A percentile compares a stretch with the other conserved stretches of the same genome.
Conservation (phyloP, 2,888 invertebrate genomes). For the Caenorhabditis plicata region DNA sequence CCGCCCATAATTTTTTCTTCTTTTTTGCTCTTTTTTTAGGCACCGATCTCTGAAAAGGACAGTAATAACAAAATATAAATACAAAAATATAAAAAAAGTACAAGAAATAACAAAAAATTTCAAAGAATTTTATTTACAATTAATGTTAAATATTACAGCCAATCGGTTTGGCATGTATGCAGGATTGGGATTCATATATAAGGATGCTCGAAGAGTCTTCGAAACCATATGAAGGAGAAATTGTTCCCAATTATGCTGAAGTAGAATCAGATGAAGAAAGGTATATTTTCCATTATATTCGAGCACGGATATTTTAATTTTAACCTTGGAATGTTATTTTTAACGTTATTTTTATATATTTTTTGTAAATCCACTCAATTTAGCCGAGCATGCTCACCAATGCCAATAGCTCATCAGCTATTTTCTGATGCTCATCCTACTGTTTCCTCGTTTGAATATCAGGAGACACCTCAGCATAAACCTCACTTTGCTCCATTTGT, state of each 20-base stretch:
- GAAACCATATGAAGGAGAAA: slow-evolving; percentile 19
- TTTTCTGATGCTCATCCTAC: slow-evolving; percentile 3
- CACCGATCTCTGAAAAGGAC: no score
- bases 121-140: no score
- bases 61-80: no score
- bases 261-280: slow-evolving; percentile 15
- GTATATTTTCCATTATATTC: no score
- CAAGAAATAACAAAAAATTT: no score
- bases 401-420: neutral
- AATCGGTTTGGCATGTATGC: slow-evolving; percentile 60
- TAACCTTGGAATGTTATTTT: no score
- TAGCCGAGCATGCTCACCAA: slow-evolving; percentile 3
- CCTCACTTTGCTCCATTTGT: slow-evolving; percentile 23
- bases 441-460: neutral
- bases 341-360: no score
- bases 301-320: no score
- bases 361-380: neutral
- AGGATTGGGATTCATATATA: slow-evolving; percentile 62
- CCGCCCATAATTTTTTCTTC: no score
- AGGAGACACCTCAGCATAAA: slow-evolving; percentile 3
- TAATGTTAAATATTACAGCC: slow-evolving; percentile 51
- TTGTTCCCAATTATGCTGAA: slow-evolving; percentile 8
- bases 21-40: no score
- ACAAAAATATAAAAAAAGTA: no score
- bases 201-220: slow-evolving; percentile 58